Percentiles rank a stretch among this genome's conserved stretches.
phyloP scores from a whole-genome alignment of 2,888 invertebrate genomes.

The Andrena marginata region DNA sequence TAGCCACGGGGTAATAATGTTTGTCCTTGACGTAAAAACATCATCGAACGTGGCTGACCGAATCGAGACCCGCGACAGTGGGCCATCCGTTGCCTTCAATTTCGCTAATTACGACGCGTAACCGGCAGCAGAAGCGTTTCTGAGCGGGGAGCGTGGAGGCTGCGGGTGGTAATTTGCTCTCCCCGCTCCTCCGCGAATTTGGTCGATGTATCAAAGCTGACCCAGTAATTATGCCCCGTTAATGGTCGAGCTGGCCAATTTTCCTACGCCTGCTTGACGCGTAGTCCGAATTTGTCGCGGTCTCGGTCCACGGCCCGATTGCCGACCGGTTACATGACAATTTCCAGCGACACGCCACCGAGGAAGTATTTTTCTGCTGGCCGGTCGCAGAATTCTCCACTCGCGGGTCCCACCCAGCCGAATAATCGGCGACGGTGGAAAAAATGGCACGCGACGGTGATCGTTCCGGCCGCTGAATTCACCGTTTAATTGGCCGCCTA shows the following conservation, averaged over 20 bases:
- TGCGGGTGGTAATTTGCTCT: slow-evolving; percentile 15
- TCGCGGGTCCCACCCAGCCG: neutral
- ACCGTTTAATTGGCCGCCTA: slow-evolving; percentile 23
- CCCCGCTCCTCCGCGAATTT: slow-evolving; percentile 26
- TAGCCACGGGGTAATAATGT: slow-evolving; percentile 11
- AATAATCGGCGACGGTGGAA: slow-evolving; percentile 7
- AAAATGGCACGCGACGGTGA: neutral
- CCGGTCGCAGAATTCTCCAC: neutral
- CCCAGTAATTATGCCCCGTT: slow-evolving; percentile 44
- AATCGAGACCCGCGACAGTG: neutral
- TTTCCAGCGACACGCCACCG: neutral
- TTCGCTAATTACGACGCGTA: slow-evolving; percentile 36
- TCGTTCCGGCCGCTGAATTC: neutral
- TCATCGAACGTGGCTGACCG: neutral
- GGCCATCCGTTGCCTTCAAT: slow-evolving; percentile 5
- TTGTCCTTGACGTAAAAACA: neutral
- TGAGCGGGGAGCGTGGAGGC: neutral
- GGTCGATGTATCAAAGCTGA: slow-evolving; percentile 27
- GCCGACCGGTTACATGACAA: slow-evolving; percentile 4
- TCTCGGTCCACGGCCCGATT: slow-evolving; percentile 15
- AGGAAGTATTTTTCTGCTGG: neutral
- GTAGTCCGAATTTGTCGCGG: slow-evolving; percentile 24
- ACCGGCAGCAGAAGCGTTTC: slow-evolving; percentile 19
- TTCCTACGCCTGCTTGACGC: slow-evolving; percentile 27
- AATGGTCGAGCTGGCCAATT: slow-evolving; percentile 45